Evolutionary conservation across 2,113 vertebrate species (phyloP).

Genomic region (Probosciger aterrimus): DNA sequence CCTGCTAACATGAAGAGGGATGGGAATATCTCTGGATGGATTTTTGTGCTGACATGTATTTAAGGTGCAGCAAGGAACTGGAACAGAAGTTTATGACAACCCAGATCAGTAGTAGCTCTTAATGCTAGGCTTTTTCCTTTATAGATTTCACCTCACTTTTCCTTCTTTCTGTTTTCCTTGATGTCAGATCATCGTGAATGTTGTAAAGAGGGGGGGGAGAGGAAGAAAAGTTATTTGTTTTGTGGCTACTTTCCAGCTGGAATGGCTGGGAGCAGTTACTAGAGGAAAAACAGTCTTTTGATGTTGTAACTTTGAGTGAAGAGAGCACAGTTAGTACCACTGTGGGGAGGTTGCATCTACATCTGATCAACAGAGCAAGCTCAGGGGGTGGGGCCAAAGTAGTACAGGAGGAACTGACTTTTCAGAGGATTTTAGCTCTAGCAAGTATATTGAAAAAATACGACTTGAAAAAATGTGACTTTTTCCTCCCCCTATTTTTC

Average conservation of each 20-base stretch:
- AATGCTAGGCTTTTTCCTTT: background rate
- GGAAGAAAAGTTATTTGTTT: background rate
- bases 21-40: background rate
- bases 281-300: background rate
- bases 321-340: background rate
- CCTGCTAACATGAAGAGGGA: background rate
- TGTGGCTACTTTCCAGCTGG: background rate
- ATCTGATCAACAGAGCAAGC: background rate
- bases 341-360: background rate
- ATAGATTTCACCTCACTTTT: background rate
- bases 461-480: background rate
- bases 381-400: fast-evolving
- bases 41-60: background rate
- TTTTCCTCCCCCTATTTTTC: background rate
- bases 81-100: background rate
- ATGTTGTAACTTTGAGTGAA: background rate
- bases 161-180: background rate
- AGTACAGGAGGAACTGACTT: background rate
- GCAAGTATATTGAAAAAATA: background rate
- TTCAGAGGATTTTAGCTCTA: background rate
- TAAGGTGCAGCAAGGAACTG: background rate
- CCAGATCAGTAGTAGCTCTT: background rate
- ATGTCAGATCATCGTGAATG: background rate
- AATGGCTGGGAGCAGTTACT: background rate
- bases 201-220: background rate